Evolutionary conservation across 2,113 vertebrate genomes (phyloP).

Genomic region (Oryzias curvinotus): DNA sequence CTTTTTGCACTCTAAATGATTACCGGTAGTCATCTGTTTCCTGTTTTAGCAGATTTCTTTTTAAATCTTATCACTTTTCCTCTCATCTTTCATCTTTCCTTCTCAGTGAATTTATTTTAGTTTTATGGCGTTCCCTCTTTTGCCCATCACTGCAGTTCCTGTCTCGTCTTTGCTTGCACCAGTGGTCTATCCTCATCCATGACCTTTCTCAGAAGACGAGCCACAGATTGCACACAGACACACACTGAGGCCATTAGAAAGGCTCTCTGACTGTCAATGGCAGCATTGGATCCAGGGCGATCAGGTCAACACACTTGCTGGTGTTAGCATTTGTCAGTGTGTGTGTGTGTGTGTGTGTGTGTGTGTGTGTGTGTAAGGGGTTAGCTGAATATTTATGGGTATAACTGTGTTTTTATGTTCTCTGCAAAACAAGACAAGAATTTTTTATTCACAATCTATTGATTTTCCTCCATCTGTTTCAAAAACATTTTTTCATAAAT

Average conservation of each 20-base stretch:
- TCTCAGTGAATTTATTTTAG: slow-evolving; percentile 15
- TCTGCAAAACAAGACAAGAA: too few relatives aligned
- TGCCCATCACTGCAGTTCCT: slow-evolving; percentile 18
- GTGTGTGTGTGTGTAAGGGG: neutral
- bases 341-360: neutral
- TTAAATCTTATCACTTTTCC: slow-evolving; percentile 28
- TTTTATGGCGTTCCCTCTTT: slow-evolving; percentile 6
- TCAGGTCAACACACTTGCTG: slow-evolving; percentile 38
- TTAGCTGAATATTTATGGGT: slow-evolving; percentile 1
- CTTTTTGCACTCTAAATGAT: too few relatives aligned
- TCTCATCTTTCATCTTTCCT: slow-evolving; percentile 21
- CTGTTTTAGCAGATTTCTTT: slow-evolving; percentile 11
- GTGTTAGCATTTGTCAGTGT: slow-evolving; percentile 34
- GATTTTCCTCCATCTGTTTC: too few relatives aligned
- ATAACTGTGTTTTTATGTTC: neutral
- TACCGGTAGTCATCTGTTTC: neutral
- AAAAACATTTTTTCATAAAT: too few relatives aligned
- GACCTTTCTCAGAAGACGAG: slow-evolving; percentile 30
- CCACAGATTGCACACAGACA: slow-evolving; percentile 43
- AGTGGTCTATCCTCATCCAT: slow-evolving; percentile 43
- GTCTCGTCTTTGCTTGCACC: slow-evolving; percentile 9
- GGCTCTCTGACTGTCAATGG: slow-evolving; percentile 38
- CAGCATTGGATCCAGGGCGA: slow-evolving; percentile 25
- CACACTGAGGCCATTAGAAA: slow-evolving; percentile 55
- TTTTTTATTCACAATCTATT: too few relatives aligned